These are phyloP conservation scores for Morone chrysops DNA, from an alignment of 2,113 vertebrate species.

Conservation along the genomic window DNA sequence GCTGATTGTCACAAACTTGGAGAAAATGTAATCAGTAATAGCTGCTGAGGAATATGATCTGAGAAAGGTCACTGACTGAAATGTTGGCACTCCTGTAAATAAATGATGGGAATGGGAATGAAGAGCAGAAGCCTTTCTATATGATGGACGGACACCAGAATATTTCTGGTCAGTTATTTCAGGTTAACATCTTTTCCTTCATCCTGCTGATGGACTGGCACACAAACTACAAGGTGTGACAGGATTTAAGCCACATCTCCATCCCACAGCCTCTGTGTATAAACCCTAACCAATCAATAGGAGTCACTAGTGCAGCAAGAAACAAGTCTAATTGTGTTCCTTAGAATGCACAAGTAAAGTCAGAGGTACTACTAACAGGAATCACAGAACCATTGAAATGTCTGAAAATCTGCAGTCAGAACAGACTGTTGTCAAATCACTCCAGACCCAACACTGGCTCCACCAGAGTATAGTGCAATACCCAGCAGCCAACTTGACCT, in stretches of 20 bases:
- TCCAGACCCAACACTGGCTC: no score
- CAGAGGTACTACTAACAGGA: background rate
- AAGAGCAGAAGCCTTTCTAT: background rate
- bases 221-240: background rate
- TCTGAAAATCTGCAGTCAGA: background rate
- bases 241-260: background rate
- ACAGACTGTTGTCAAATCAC: background rate
- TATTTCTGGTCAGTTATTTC: background rate
- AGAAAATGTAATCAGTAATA: background rate
- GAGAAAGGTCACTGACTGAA: constrained; percentile 14
- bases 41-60: background rate
- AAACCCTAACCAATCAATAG: background rate
- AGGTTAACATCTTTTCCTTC: background rate
- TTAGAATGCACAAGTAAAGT: background rate
- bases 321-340: background rate
- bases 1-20: background rate
- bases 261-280: background rate
- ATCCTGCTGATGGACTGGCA: background rate
- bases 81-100: constrained; percentile 12
- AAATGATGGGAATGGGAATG: background rate
- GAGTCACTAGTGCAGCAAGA: background rate
- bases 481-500: no score
- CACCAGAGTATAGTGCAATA: no score
- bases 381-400: no score
- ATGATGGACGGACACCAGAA: background rate